Evolutionary conservation across 2,888 invertebrate genomes (phyloP).

Genomic region (Drosophila planitibia): DNA sequence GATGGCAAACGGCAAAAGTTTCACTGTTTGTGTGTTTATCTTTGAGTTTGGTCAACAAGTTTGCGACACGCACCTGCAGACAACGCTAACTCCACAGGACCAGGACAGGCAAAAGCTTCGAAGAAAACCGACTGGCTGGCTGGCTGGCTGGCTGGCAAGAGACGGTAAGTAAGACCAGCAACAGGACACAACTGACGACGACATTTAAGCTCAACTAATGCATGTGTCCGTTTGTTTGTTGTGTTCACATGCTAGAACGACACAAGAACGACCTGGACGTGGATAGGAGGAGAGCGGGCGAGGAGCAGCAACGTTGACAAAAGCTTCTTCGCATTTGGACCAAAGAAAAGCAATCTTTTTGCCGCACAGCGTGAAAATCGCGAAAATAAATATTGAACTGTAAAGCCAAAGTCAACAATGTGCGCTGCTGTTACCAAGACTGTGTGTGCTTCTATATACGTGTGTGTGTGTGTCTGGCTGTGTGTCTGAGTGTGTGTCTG

Average conservation of each 20-base stretch:
- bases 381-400: slow-evolving; percentile 84
- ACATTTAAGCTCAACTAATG: slow-evolving; percentile 77
- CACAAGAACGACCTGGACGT: slow-evolving; percentile 26
- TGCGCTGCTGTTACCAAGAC: slow-evolving; percentile 39
- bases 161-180: slow-evolving; percentile 24
- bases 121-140: slow-evolving; percentile 1
- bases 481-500: slow-evolving; percentile 6
- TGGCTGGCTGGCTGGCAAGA: slow-evolving; percentile 8
- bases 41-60: slow-evolving; percentile 82
- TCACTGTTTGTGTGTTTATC: slow-evolving; percentile 67
- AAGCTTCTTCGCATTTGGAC: slow-evolving; percentile 32
- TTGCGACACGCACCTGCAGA: slow-evolving; percentile 73
- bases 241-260: slow-evolving; percentile 66
- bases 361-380: slow-evolving; percentile 77
- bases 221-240: slow-evolving; percentile 78
- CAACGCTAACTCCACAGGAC: slow-evolving; percentile 28
- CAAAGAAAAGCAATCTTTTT: slow-evolving; percentile 66
- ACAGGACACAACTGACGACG: slow-evolving; percentile 42
- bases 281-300: slow-evolving; percentile 2
- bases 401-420: slow-evolving; percentile 81
- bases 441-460: slow-evolving; percentile 25
- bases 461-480: slow-evolving; percentile 2
- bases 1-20: slow-evolving; percentile 43
- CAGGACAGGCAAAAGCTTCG: slow-evolving; percentile 13
- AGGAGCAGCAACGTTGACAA: slow-evolving; percentile 40